phyloP scores from a whole-genome alignment of 2,888 invertebrate species.

The Alsophila aescularia region DNA sequence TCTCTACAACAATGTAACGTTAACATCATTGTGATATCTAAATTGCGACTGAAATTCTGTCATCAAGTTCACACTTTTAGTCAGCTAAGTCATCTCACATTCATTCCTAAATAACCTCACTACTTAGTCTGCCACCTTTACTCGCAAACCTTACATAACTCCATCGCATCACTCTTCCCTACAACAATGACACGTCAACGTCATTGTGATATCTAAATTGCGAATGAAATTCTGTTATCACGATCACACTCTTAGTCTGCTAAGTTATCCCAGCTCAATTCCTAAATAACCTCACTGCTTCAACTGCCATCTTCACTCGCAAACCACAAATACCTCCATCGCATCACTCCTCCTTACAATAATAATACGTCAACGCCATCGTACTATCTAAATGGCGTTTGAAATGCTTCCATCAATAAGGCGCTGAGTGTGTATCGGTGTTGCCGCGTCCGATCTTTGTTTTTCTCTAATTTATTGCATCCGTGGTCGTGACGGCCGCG shows the following conservation, averaged over 20 bases:
- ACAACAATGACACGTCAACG: too few relatives aligned
- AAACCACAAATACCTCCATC: not conserved
- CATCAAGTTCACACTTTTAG: not conserved
- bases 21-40: too few relatives aligned
- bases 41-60: too few relatives aligned
- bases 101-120: not conserved
- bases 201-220: constrained; percentile 37
- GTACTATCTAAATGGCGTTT: constrained; percentile 81
- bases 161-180: too few relatives aligned
- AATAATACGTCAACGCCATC: constrained; percentile 80
- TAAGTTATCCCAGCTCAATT: not conserved
- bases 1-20: too few relatives aligned
- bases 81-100: not conserved
- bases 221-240: not conserved
- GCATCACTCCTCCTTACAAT: constrained; percentile 52
- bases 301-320: constrained; percentile 33
- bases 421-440: constrained; percentile 74
- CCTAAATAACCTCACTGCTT: not conserved
- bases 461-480: constrained; percentile 56
- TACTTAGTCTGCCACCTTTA: too few relatives aligned
- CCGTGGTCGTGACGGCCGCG: constrained; percentile 37
- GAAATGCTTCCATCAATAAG: constrained; percentile 83
- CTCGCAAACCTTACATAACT: too few relatives aligned
- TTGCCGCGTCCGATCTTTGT: constrained; percentile 57
- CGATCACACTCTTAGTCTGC: not conserved